Evolutionary conservation across 2,797 vertebrate species (phyloP).

Genomic region (Myotis planiceps): DNA sequence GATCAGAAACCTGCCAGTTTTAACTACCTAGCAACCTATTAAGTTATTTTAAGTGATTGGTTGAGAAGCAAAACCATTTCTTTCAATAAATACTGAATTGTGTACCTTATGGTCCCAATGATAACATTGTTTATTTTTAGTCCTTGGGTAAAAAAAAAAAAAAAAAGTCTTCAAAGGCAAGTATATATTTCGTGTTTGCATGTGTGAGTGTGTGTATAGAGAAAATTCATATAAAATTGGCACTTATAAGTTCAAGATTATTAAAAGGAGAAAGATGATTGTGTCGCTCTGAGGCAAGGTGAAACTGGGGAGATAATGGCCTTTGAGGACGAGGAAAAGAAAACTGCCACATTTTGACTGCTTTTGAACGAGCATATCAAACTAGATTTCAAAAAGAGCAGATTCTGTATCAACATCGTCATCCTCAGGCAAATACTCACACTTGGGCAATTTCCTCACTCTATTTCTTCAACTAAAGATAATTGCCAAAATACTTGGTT

Average conservation of each 20-base stretch:
- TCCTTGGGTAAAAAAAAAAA: constrained; percentile 8
- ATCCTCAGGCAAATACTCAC: constrained; percentile 23
- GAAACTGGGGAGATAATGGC: constrained; percentile 11
- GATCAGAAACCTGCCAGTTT: constrained; percentile 18
- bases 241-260: constrained; percentile 29
- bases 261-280: constrained; percentile 45
- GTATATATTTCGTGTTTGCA: constrained; percentile 12
- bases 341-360: constrained; percentile 22
- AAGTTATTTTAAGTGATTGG: constrained; percentile 55
- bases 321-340: neutral
- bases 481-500: constrained; percentile 65
- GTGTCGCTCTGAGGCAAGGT: neutral
- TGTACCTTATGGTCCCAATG: constrained; percentile 16
- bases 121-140: constrained; percentile 71
- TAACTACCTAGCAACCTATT: constrained; percentile 55
- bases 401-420: neutral
- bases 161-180: constrained; percentile 20
- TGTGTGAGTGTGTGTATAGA: neutral
- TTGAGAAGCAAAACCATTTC: constrained; percentile 68
- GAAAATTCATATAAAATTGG: constrained; percentile 48
- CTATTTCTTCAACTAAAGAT: constrained; percentile 46
- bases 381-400: constrained; percentile 39
- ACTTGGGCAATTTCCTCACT: constrained; percentile 1
- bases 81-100: constrained; percentile 53
- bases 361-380: constrained; percentile 55